phyloP scores from a whole-genome alignment of 2,888 invertebrate genomes.

The Ferrisia virgata region DNA sequence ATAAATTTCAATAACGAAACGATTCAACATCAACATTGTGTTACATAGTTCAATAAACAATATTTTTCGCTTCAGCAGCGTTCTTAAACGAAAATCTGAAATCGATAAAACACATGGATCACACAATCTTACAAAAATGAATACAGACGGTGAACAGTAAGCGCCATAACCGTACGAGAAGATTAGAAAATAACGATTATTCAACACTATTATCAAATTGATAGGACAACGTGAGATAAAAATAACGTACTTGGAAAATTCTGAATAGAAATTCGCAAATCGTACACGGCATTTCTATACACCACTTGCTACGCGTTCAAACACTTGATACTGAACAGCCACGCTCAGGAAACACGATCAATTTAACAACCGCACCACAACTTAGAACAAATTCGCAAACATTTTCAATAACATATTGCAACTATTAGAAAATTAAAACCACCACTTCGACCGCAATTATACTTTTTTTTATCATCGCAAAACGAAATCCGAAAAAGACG shows the following conservation, averaged over 20 bases:
- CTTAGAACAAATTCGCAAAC: not conserved
- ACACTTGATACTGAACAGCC: not conserved
- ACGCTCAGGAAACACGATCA: not conserved
- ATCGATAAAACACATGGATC: not conserved
- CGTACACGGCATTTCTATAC: not conserved
- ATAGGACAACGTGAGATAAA: not conserved
- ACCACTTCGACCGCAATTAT: not conserved
- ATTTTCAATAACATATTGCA: not conserved
- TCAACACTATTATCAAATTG: not conserved
- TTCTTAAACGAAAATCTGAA: not conserved
- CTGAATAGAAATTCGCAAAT: not conserved
- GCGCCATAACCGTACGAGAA: not conserved
- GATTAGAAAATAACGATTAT: not conserved
- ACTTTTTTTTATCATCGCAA: not conserved
- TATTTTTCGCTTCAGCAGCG: not conserved
- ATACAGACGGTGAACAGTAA: too few species aligned
- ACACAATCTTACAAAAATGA: not conserved
- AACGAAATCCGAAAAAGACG: not conserved
- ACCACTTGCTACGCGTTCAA: not conserved
- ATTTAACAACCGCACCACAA: not conserved
- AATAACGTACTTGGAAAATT: not conserved
- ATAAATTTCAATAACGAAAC: not conserved
- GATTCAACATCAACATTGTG: not conserved
- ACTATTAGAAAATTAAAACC: not conserved
- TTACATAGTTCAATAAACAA: not conserved